These are phyloP conservation scores for Gambusia holbrooki DNA, from an alignment of 2,113 vertebrate genomes.

Conservation along the genomic window DNA sequence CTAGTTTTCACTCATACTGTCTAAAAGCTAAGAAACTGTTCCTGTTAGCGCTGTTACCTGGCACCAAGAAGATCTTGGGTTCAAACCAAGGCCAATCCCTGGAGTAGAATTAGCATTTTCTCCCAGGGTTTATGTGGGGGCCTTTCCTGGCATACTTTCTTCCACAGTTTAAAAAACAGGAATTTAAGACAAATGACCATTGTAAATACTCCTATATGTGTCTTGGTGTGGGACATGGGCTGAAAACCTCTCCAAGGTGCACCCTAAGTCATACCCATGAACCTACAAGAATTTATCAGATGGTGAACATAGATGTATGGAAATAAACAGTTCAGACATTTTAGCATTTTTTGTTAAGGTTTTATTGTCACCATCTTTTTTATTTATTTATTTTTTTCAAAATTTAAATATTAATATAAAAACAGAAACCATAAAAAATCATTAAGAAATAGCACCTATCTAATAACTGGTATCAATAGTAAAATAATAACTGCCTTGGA, in stretches of 20 bases:
- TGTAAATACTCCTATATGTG: no score
- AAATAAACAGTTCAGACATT: no score
- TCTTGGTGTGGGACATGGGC: background rate
- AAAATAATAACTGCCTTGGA: background rate
- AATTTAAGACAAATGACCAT: no score
- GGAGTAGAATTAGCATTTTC: background rate
- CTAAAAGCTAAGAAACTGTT: background rate
- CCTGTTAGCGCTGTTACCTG: background rate
- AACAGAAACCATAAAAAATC: no score
- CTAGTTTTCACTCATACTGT: background rate
- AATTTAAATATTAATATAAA: no score
- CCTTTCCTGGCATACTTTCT: background rate
- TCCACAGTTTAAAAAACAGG: background rate
- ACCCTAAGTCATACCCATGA: background rate
- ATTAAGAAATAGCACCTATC: background rate
- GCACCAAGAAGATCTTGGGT: background rate
- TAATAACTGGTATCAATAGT: background rate
- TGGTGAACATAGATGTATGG: no score
- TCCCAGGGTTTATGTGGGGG: background rate
- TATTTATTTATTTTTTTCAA: no score
- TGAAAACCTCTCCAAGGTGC: no score
- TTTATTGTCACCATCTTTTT: background rate
- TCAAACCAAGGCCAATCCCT: background rate
- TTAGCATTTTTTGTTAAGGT: background rate
- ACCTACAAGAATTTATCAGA: background rate